Evolutionary conservation across 2,113 vertebrate genomes (phyloP), one percentile per base, ranked within the genome.

Genomic region (Blennius ocellaris): DNA sequence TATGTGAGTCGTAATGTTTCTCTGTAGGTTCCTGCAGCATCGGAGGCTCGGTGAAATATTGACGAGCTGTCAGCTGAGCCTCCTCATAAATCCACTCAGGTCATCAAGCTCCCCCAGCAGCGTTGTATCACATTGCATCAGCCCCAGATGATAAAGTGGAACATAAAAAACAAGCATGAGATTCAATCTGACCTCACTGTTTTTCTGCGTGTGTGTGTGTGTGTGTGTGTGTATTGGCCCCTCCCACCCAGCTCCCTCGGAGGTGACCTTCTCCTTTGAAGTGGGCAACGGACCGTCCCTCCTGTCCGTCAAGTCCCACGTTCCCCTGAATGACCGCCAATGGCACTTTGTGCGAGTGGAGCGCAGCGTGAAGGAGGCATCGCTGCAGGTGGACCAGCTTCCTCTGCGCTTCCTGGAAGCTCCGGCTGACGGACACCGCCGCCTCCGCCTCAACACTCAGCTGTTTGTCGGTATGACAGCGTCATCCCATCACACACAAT

Each of bases 291-390:
- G 97, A n/a, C 96, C 97, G 3, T 77, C 90, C 10, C 89, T 95
- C 47, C 92, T 96, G 45, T 87, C 91, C 0, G 93, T 98, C 3
- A 95, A 95, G 68, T 98, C 97, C 72, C 93, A 94, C 38, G 82
- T 92, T 9, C 81, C 93, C 5, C 87, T 99, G 86, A 99, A 99
- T 60, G 97, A 99, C 92, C 93, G 97, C 50, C 97, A 99, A 73
- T 99, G 98, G 98, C 98, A 99, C 91, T 96, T 95, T 0, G 57
- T 99, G 16, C 88, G 78, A 78, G 97, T 95, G 0, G 97, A 99
- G 87, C 95, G 97, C 30, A 98, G 96, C 68, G 95, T 96, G 79
- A 97, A 97, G 83, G 94, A 97, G 82, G 96, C 95, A 0, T 96
- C 95, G 0, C 95, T 99, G 16, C 96, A 96, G 85, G 95, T 99